These are phyloP conservation scores for Amphiprion clarkii DNA, from an alignment of 2,797 vertebrate genomes.

Conservation along the genomic window DNA sequence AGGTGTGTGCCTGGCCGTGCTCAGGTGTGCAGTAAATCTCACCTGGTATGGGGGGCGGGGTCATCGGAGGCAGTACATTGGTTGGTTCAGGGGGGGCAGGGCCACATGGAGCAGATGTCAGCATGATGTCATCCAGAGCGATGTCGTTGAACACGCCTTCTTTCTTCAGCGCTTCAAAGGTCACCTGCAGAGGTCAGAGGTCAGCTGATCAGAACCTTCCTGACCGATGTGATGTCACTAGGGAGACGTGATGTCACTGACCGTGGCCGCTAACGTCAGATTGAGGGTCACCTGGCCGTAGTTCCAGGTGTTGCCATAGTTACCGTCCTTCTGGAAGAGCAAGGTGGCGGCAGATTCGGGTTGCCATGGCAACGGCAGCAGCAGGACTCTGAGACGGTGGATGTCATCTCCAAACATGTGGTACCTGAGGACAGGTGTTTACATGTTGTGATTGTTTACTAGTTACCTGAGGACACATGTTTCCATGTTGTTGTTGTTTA, in stretches of 20 bases:
- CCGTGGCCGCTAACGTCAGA: slow-evolving; percentile 81
- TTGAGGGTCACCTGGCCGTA: slow-evolving; percentile 91
- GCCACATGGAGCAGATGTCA: slow-evolving; percentile 86
- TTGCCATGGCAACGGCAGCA: slow-evolving; percentile 56
- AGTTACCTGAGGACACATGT: too few species aligned
- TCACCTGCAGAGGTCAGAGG: slow-evolving; percentile 80
- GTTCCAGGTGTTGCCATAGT: slow-evolving; percentile 93
- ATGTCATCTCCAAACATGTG: slow-evolving; percentile 91
- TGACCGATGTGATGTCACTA: neutral
- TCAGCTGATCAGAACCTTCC: neutral
- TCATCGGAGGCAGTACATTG: slow-evolving; percentile 77
- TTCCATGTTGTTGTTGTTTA: neutral
- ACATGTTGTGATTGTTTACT: neutral
- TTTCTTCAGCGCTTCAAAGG: slow-evolving; percentile 88
- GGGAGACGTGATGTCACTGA: slow-evolving; percentile 64
- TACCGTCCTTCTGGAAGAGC: slow-evolving; percentile 89
- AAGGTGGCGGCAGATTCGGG: slow-evolving; percentile 51
- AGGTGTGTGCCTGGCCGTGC: neutral
- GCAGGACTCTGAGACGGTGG: slow-evolving; percentile 82
- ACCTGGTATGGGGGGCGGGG: slow-evolving; percentile 75
- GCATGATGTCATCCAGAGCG: slow-evolving; percentile 91
- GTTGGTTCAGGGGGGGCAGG: slow-evolving; percentile 88
- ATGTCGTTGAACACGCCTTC: slow-evolving; percentile 81
- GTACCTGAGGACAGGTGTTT: slow-evolving; percentile 84
- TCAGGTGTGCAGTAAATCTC: slow-evolving; percentile 43